Base-by-base conservation (phyloP, 2,888 invertebrate genomes). In the Ormia ochracea region DNA sequence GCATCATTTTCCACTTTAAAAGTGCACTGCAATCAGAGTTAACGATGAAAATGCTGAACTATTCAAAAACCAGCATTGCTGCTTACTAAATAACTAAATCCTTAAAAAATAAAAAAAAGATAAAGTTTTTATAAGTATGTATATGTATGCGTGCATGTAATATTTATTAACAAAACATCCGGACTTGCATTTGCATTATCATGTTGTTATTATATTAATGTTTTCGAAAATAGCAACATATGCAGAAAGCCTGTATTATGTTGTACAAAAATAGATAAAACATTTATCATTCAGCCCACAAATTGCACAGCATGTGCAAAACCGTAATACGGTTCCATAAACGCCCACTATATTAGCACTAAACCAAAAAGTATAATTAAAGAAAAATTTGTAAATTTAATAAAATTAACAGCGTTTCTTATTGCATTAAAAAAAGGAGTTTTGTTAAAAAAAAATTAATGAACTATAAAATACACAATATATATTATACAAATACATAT, bases 141-240 rank as follows among this genome's bases (percentile, higher is more conserved):
- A n/a, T n/a, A n/a, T n/a, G n/a, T n/a, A n/a, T n/a, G n/a, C n/a
- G n/a, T n/a, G n/a, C n/a, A n/a, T n/a, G n/a, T n/a, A n/a, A n/a
- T n/a, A n/a, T n/a, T n/a, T n/a, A n/a, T n/a, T n/a, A n/a, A n/a
- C n/a, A n/a, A n/a, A n/a, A n/a, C 41, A 69, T 52, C 56, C 52
- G 74, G 52, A 28, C 69, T 33, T 59, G 74, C 74, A 75, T 70
- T 70, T 74, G 63, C 63, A 79, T 52, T n/a, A 59, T 45, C 33
- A 36, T 28, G 65, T 45, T 58, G 28, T 17, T 58, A 41, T 54
- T 54, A 26, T n/a, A 41, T 19, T 5, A 17, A 43, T 45, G 14
- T 36, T 23, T 48, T 48, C 14, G n/a, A n/a, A 21, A 28, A 48
- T 63, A 48, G 33, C 43, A 28, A 21, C 3, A 19, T 12, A 31